Conservation (phyloP, 2,113 vertebrate genomes). For the Prolemur simus region DNA sequence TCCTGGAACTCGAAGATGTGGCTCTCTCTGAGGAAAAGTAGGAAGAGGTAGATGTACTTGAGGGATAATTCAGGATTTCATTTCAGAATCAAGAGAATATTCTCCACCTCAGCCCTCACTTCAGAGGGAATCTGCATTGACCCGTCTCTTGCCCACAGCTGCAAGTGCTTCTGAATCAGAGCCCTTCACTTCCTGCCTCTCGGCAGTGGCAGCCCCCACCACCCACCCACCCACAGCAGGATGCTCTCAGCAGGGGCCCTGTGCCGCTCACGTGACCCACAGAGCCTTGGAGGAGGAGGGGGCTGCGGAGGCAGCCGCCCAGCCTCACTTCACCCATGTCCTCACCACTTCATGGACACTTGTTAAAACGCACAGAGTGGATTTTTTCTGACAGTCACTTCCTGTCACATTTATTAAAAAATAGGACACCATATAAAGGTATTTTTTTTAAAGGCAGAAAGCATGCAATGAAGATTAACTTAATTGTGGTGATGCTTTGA, state of each 20-base stretch:
- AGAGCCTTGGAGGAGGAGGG: not conserved
- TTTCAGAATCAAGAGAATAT: constrained; percentile 21
- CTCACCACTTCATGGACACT: not conserved
- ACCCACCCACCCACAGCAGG: rapidly evolving
- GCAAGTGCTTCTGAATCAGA: not conserved
- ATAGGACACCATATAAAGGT: not conserved
- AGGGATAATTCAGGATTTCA: not conserved
- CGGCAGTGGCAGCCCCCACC: not conserved
- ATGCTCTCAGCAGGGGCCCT: not conserved
- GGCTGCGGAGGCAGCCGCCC: not conserved
- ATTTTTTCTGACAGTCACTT: not conserved
- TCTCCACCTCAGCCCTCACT: not conserved
- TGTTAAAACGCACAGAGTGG: not conserved
- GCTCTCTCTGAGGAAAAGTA: not conserved
- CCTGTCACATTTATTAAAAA: not conserved
- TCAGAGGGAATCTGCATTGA: not conserved
- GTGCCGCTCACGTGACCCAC: not conserved
- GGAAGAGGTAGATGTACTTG: not conserved
- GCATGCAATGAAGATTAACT: not conserved
- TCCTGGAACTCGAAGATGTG: not conserved
- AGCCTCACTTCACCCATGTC: not conserved
- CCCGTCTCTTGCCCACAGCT: not conserved
- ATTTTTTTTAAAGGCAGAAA: constrained; percentile 8
- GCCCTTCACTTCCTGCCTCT: not conserved
- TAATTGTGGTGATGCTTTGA: not conserved